A percentile compares a stretch with the other conserved stretches of the same genome.
Evolutionary conservation across 2,888 invertebrate genomes (phyloP).

Genomic region (Exephanes ischioxanthus): DNA sequence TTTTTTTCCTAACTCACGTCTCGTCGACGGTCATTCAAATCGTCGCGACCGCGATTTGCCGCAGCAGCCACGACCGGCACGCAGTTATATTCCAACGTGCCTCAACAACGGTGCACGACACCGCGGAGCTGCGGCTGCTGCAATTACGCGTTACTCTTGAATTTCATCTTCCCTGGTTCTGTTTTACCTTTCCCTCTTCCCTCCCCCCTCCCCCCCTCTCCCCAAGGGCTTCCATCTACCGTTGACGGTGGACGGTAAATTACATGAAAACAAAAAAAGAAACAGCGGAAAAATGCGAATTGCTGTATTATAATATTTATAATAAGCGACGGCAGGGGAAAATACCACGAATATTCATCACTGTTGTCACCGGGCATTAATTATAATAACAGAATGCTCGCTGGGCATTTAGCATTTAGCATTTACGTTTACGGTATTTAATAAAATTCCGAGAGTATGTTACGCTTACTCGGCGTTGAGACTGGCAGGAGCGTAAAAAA

Average conservation of each 20-base stretch:
- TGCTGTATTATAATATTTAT: conserved; percentile 31
- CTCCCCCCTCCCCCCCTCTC: no score
- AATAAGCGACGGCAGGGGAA: conserved; percentile 27
- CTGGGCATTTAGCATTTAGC: background rate
- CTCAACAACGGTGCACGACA: conserved; percentile 50
- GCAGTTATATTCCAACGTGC: conserved; percentile 29
- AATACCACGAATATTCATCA: conserved; percentile 12
- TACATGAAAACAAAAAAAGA: conserved; percentile 14
- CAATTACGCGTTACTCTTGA: conserved; percentile 45
- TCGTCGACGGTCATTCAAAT: background rate
- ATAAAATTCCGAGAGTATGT: background rate
- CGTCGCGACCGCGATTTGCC: background rate
- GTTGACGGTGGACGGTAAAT: conserved; percentile 42
- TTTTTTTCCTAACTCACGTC: background rate
- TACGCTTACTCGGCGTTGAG: no score
- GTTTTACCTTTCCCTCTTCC: background rate
- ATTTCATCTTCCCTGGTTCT: conserved; percentile 60
- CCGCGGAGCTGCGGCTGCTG: conserved; percentile 33
- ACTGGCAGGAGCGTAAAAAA: no score
- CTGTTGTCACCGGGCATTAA: conserved; percentile 33
- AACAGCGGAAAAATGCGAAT: conserved; percentile 21
- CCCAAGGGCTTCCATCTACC: background rate
- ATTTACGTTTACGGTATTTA: conserved; percentile 3
- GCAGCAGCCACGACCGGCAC: background rate
- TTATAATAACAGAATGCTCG: background rate